Conservation (phyloP, 1,140 invertebrate genomes). For the Halictus rubicundus region DNA sequence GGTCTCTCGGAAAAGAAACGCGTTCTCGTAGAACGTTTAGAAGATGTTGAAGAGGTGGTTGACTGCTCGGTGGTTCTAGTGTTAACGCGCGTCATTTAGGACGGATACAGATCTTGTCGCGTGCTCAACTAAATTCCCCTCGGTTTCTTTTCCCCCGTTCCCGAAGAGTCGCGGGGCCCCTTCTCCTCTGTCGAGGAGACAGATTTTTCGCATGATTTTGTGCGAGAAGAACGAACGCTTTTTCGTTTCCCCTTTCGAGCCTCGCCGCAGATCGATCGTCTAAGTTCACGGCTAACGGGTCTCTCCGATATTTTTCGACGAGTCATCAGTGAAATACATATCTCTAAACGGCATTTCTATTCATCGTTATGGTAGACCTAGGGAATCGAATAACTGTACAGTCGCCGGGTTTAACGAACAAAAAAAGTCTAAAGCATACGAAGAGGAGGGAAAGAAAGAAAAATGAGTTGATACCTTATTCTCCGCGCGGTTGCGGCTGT, state of each 20-base stretch:
- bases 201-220: too few species aligned
- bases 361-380: conserved; percentile 58
- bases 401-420: conserved; percentile 2
- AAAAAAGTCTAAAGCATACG: not conserved
- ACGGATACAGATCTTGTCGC: not conserved
- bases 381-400: conserved; percentile 39
- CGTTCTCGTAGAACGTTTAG: too few species aligned
- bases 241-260: too few species aligned
- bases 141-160: too few species aligned
- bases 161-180: too few species aligned
- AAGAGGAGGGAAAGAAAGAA: not conserved
- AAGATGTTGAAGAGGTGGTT: too few species aligned
- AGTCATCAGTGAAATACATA: conserved; percentile 53
- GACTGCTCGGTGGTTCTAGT: not conserved
- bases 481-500: not conserved
- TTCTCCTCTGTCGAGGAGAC: not conserved
- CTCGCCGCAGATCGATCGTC: too few species aligned
- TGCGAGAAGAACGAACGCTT: not conserved
- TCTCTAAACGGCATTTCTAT: conserved; percentile 57
- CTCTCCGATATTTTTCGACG: conserved; percentile 36
- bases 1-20: too few species aligned
- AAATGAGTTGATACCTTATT: not conserved
- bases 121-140: conserved; percentile 26
- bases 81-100: not conserved
- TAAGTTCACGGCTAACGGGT: not conserved